Percentiles rank a stretch among this genome's conserved stretches.
Conservation (phyloP, 2,888 invertebrate genomes). For the Phragmatobia fuliginosa region DNA sequence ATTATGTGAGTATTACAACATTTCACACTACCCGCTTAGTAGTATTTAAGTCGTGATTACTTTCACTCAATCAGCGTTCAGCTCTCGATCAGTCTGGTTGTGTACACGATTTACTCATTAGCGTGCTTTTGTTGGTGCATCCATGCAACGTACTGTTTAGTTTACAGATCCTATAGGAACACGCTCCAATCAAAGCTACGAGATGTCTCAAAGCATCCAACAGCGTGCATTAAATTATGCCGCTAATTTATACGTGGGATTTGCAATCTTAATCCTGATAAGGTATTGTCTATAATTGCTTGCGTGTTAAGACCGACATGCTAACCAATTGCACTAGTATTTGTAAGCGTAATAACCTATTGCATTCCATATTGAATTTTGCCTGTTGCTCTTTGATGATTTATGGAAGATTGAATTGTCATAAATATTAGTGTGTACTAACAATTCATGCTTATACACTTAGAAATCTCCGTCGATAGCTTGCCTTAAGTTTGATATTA, state of each 20-base stretch:
- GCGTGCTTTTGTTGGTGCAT: conserved; percentile 75
- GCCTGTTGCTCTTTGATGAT: conserved; percentile 47
- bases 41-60: conserved; percentile 61
- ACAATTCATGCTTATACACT: conserved; percentile 17
- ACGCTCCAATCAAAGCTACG: conserved; percentile 72
- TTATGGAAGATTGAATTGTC: conserved; percentile 46
- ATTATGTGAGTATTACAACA: conserved; percentile 42
- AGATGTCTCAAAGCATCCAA: conserved; percentile 57
- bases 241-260: conserved; percentile 24
- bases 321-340: conserved; percentile 50
- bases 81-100: conserved; percentile 61
- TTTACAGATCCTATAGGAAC: conserved; percentile 53
- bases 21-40: conserved; percentile 46
- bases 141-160: conserved; percentile 51
- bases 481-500: not conserved
- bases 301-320: conserved; percentile 35
- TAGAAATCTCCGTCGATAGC: conserved; percentile 26
- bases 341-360: conserved; percentile 55
- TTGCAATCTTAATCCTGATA: conserved; percentile 36
- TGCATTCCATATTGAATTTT: conserved; percentile 49
- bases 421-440: conserved; percentile 37
- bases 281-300: conserved; percentile 30
- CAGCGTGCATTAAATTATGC: conserved; percentile 45
- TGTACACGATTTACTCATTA: conserved; percentile 83
- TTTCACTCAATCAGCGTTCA: conserved; percentile 76